Conservation (phyloP, 2,888 invertebrate species). For the Clitarchus hookeri region DNA sequence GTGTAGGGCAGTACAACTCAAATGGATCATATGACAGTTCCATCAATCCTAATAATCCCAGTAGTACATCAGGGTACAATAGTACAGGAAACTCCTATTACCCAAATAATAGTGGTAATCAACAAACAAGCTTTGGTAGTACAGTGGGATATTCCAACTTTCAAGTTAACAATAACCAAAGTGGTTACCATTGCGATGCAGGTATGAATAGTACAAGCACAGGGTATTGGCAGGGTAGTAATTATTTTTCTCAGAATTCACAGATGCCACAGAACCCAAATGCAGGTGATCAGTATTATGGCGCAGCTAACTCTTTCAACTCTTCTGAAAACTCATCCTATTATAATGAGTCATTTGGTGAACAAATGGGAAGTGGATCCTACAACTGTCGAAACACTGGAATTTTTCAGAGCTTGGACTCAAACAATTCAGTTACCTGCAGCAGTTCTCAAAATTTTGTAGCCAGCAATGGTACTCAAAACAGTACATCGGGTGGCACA, state of each 20-base stretch:
- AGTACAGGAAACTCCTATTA: constrained; percentile 26
- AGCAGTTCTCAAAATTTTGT: constrained; percentile 4
- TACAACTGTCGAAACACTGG: not conserved
- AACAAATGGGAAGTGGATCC: not conserved
- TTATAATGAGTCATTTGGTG: constrained; percentile 21
- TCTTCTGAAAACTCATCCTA: constrained; percentile 21
- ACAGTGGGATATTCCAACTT: not conserved
- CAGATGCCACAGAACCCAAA: constrained; percentile 24
- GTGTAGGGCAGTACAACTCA: not conserved
- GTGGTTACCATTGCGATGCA: constrained; percentile 23
- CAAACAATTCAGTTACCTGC: not conserved
- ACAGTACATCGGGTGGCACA: not conserved
- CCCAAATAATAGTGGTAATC: constrained; percentile 27
- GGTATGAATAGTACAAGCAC: not conserved
- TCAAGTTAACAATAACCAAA: constrained; percentile 22
- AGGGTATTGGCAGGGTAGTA: constrained; percentile 30
- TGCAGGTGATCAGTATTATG: constrained; percentile 34
- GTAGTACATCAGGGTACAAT: not conserved
- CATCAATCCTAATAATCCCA: not conserved
- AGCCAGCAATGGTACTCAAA: not conserved
- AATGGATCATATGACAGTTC: not conserved
- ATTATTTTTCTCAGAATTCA: constrained; percentile 28
- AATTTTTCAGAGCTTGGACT: not conserved
- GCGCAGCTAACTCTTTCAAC: constrained; percentile 25
- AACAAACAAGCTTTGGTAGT: constrained; percentile 18